phyloP scores from a whole-genome alignment of 2,113 vertebrate genomes.

The Aramus guarauna region DNA sequence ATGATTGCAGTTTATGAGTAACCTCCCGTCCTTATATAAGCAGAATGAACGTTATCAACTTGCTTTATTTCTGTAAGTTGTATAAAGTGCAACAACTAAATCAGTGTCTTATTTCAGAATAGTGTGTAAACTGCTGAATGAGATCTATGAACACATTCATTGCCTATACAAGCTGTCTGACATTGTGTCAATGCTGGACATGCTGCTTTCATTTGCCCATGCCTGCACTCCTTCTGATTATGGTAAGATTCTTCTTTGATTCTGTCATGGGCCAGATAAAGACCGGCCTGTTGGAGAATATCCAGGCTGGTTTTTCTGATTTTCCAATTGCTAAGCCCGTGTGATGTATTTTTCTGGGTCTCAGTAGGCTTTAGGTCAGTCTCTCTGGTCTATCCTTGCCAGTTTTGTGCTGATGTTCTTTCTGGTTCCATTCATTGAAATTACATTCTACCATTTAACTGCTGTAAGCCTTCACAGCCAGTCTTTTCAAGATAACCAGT shows the following conservation, averaged over 20 bases:
- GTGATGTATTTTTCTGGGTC: background rate
- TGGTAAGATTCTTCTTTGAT: slow-evolving; percentile 70
- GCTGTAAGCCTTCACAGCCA: background rate
- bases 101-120: slow-evolving; percentile 76
- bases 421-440: background rate
- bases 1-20: background rate
- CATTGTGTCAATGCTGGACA: slow-evolving; percentile 94
- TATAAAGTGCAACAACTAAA: background rate
- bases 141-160: slow-evolving; percentile 88
- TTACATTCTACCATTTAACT: background rate
- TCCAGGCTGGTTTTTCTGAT: background rate
- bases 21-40: background rate
- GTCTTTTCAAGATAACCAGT: background rate
- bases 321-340: background rate
- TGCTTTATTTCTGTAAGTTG: background rate
- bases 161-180: slow-evolving; percentile 95
- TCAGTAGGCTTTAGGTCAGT: background rate
- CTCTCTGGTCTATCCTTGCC: background rate
- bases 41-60: background rate
- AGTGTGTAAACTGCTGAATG: slow-evolving; percentile 86
- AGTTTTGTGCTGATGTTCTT: background rate
- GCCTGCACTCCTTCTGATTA: slow-evolving; percentile 93
- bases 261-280: background rate
- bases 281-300: background rate
- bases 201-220: slow-evolving; percentile 92